Conservation (phyloP, 2,797 vertebrate genomes). For the Esox lucius region DNA sequence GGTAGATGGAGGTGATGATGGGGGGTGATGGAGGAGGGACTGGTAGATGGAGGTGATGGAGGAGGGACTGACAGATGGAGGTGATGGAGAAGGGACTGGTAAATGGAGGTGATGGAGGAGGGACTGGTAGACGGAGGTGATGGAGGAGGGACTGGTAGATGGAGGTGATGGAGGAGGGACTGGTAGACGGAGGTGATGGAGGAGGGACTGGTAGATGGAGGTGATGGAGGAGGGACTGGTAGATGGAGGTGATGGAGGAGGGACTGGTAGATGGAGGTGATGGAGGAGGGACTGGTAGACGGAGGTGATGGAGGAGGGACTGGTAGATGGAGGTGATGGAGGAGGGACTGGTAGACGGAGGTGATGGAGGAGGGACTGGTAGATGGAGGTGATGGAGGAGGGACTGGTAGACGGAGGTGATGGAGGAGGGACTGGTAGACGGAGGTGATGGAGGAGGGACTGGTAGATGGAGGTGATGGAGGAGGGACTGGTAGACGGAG, state of each 20-base stretch:
- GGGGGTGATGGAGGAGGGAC: background rate
- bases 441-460: background rate
- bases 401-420: background rate
- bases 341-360: background rate
- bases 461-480: background rate
- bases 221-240: background rate
- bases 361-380: background rate
- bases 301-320: background rate
- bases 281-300: background rate
- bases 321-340: background rate
- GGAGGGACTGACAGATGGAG: constrained; percentile 67
- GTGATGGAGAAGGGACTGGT: background rate
- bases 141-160: background rate
- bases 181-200: background rate
- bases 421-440: background rate
- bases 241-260: background rate
- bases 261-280: background rate
- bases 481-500: background rate
- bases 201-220: constrained; percentile 52
- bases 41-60: background rate
- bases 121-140: background rate
- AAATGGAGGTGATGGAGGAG: background rate
- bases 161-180: background rate
- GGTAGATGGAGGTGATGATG: background rate
- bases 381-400: background rate